Percentiles rank a stretch among this genome's conserved stretches.
These are phyloP conservation scores for Deilephila elpenor DNA, from an alignment of 2,888 invertebrate genomes.

Conservation along the genomic window DNA sequence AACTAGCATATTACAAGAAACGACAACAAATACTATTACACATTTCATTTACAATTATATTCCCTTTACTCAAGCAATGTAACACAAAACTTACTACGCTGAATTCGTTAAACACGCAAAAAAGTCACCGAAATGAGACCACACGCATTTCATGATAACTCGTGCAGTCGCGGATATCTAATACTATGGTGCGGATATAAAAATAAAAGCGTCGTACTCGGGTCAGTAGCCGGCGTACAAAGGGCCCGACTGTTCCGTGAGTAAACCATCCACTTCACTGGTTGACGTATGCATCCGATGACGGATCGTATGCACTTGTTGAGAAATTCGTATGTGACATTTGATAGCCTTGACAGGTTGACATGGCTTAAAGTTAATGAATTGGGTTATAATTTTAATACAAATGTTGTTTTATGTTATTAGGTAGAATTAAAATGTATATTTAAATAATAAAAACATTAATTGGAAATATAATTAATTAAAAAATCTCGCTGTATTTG, in stretches of 20 bases:
- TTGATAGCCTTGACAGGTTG: too few relatives aligned
- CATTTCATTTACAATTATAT: too few relatives aligned
- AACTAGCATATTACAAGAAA: too few relatives aligned
- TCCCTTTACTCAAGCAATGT: neutral
- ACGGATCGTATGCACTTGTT: neutral
- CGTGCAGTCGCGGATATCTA: slow-evolving; percentile 1
- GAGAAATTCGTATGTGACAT: too few relatives aligned
- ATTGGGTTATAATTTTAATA: too few relatives aligned
- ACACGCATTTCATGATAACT: neutral
- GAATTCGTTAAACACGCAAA: neutral
- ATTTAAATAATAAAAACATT: too few relatives aligned
- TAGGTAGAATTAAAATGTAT: too few relatives aligned
- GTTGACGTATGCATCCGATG: neutral
- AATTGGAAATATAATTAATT: too few relatives aligned
- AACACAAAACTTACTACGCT: neutral
- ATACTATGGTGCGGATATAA: slow-evolving; percentile 30
- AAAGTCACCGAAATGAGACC: neutral
- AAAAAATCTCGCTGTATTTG: too few relatives aligned
- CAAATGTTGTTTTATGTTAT: too few relatives aligned
- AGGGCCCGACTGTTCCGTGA: slow-evolving; percentile 51
- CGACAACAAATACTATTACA: too few relatives aligned
- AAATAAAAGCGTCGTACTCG: slow-evolving; percentile 35
- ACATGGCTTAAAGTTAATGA: too few relatives aligned
- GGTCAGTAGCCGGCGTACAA: slow-evolving; percentile 70
- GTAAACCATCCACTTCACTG: neutral